Evolutionary conservation across 2,888 invertebrate genomes (phyloP).

Genomic region (Protodeltote pygarga): DNA sequence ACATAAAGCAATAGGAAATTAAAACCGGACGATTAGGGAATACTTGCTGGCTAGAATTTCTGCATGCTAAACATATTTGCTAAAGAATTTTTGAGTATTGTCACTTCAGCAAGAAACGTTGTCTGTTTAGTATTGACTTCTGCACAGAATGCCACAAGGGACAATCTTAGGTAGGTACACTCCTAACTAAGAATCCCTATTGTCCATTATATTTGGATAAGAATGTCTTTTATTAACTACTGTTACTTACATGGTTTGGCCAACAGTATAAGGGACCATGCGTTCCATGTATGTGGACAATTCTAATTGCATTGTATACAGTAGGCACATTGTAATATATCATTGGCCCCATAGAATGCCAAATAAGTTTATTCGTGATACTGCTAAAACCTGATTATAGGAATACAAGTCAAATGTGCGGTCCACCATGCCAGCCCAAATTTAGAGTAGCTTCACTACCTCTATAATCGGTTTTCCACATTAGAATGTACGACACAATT

Average conservation of each 20-base stretch:
- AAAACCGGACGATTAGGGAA: neutral
- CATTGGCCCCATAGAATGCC: constrained; percentile 3
- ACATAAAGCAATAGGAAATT: neutral
- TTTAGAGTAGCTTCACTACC: too few species aligned
- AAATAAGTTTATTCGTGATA: constrained; percentile 11
- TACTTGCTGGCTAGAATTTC: constrained; percentile 2
- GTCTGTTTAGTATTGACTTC: constrained; percentile 4
- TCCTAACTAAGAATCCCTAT: constrained; percentile 23
- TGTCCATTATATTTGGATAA: constrained; percentile 32
- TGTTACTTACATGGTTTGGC: constrained; percentile 17
- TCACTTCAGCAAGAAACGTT: neutral
- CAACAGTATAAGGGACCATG: constrained; percentile 21
- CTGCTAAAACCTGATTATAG: neutral
- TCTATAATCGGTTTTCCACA: too few species aligned
- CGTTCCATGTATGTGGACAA: constrained; percentile 23
- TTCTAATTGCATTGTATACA: constrained; percentile 26
- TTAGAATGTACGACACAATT: too few species aligned
- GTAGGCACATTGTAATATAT: constrained; percentile 12
- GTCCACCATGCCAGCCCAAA: too few species aligned
- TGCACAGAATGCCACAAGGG: constrained; percentile 12
- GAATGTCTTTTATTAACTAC: constrained; percentile 30
- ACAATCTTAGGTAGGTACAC: constrained; percentile 24
- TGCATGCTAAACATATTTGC: neutral
- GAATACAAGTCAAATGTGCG: neutral
- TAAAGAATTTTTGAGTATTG: constrained; percentile 8